Conservation (phyloP, 2,888 invertebrate genomes). For the Mythimna lalbum region DNA sequence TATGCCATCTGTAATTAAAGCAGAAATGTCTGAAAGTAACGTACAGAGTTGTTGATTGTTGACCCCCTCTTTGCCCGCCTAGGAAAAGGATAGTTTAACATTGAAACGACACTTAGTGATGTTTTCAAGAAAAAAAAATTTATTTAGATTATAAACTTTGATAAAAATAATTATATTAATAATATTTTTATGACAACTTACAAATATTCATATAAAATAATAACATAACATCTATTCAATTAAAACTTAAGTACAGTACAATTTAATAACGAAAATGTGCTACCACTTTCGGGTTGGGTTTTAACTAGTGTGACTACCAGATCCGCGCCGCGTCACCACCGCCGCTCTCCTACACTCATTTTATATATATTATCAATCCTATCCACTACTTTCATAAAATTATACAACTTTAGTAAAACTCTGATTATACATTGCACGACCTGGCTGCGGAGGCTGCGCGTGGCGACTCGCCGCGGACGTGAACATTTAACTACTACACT, state of each 20-base stretch:
- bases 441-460: conserved; percentile 67
- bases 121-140: conserved; percentile 91
- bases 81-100: conserved; percentile 39
- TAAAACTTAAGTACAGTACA: conserved; percentile 88
- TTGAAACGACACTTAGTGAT: conserved; percentile 72
- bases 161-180: conserved; percentile 91
- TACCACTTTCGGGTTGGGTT: conserved; percentile 88
- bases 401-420: conserved; percentile 71
- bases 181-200: conserved; percentile 91
- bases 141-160: conserved; percentile 92
- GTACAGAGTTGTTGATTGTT: background rate
- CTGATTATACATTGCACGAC: conserved; percentile 83
- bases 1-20: background rate
- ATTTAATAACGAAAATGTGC: conserved; percentile 88
- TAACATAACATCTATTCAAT: conserved; percentile 90
- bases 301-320: conserved; percentile 88
- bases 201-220: conserved; percentile 91
- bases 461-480: conserved; percentile 72
- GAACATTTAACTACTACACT: conserved; percentile 80
- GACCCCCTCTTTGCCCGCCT: no score
- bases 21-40: background rate
- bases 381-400: conserved; percentile 62
- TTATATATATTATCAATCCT: conserved; percentile 65
- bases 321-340: conserved; percentile 51
- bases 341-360: conserved; percentile 44